Percentiles rank a stretch among this genome's conserved stretches.
Conservation (phyloP, 2,797 vertebrate genomes). For the Iguana delicatissima region DNA sequence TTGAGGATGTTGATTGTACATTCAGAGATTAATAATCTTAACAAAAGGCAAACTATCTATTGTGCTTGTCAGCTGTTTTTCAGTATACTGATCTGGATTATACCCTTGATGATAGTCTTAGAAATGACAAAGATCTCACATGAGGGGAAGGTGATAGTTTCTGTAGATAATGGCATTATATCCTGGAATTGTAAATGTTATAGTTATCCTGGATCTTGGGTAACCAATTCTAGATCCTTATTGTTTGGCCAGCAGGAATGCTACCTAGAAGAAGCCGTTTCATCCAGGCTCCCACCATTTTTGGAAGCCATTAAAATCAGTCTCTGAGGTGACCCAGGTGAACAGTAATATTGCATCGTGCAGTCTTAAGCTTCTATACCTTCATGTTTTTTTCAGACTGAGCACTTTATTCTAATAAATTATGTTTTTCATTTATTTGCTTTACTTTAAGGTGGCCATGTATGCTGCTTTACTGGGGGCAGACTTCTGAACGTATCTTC, state of each 20-base stretch:
- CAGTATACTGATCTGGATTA: not conserved
- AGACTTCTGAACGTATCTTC: not conserved
- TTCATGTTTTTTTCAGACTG: not conserved
- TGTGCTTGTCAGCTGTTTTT: accelerated
- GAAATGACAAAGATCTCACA: not conserved
- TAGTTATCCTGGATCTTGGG: not conserved
- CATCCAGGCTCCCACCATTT: too few relatives aligned
- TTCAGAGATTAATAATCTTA: not conserved
- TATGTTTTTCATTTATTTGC: too few relatives aligned
- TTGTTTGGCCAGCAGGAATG: not conserved
- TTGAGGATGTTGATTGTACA: not conserved
- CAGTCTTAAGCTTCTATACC: not conserved
- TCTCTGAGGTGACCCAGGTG: not conserved
- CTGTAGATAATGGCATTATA: not conserved
- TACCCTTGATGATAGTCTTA: not conserved
- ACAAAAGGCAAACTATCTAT: not conserved
- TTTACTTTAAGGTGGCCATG: not conserved
- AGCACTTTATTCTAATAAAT: too few relatives aligned
- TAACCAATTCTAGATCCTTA: not conserved
- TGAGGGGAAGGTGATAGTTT: not conserved
- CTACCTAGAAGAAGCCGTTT: not conserved
- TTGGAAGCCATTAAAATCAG: not conserved
- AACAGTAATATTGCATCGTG: not conserved
- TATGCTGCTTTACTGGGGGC: too few relatives aligned
- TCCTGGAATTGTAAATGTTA: not conserved